phyloP scores from a whole-genome alignment of 2,113 vertebrate genomes.

The Hemiscyllium ocellatum region DNA sequence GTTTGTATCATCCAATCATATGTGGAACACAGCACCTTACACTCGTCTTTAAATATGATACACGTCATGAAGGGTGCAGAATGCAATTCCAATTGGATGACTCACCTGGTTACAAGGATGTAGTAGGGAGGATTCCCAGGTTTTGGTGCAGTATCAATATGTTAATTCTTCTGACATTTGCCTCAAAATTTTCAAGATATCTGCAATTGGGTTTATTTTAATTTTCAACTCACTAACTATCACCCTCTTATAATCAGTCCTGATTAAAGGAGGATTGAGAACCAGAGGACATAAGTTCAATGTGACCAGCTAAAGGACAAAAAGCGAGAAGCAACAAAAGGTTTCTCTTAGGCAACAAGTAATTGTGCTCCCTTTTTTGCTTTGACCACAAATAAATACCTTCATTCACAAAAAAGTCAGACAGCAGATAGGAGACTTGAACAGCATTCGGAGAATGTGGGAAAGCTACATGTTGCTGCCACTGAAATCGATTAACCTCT shows the following conservation, averaged over 20 bases:
- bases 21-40: too few relatives aligned
- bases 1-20: too few relatives aligned
- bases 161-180: background rate
- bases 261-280: background rate
- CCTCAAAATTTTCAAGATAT: background rate
- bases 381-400: constrained; percentile 46
- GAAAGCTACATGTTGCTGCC: constrained; percentile 48
- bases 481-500: constrained; percentile 67
- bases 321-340: background rate
- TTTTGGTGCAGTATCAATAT: background rate
- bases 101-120: background rate
- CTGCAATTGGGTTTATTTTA: background rate
- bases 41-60: too few relatives aligned
- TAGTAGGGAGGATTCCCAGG: background rate
- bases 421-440: constrained; percentile 53
- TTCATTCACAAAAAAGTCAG: constrained; percentile 65
- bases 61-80: background rate
- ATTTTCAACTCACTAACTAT: background rate
- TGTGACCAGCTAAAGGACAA: background rate
- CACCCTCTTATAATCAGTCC: background rate
- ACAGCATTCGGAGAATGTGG: constrained; percentile 62
- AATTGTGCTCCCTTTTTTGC: background rate
- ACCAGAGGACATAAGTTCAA: background rate
- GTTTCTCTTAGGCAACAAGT: background rate
- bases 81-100: background rate